phyloP scores from a whole-genome alignment of 2,113 vertebrate genomes.

The human region GRCh38 chr6:108244501-108245000 shows the following conservation, averaged over 20 bases:
- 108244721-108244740: background rate
- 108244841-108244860: background rate
- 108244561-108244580: background rate
- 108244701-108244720: background rate
- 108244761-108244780: background rate
- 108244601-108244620: background rate
- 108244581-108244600: background rate
- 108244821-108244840: background rate
- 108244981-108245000: too few species aligned
- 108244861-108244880: background rate
- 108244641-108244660: background rate
- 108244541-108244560: background rate
- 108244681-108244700: background rate
- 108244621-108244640: background rate
- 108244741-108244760: background rate
- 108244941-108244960: too few species aligned
- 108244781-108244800: background rate
- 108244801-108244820: background rate
- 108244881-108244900: background rate
- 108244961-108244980: too few species aligned
- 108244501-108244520: background rate
- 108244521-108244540: background rate
- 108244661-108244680: background rate
- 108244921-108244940: background rate
- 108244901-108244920: background rate